Conservation (phyloP, 2,113 vertebrate species). For the Eubucco bourcierii region DNA sequence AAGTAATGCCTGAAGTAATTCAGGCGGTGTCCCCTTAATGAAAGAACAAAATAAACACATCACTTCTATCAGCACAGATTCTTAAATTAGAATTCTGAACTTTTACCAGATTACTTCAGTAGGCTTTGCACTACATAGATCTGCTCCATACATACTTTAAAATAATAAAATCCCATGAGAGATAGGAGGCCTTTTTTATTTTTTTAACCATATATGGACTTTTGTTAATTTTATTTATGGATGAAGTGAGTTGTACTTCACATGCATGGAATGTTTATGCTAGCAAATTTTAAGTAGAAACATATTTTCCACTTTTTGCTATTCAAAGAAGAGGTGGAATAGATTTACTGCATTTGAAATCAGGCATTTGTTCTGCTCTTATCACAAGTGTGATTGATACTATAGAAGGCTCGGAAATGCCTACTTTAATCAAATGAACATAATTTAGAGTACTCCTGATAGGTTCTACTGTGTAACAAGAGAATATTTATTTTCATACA, state of each 20-base stretch:
- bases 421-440: neutral
- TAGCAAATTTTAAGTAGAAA: neutral
- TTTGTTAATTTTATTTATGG: neutral
- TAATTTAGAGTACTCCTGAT: neutral
- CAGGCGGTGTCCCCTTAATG: neutral
- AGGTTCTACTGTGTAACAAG: neutral
- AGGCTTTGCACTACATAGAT: neutral
- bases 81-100: neutral
- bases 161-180: neutral
- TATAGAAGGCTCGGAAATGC: neutral
- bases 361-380: neutral
- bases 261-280: neutral
- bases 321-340: neutral
- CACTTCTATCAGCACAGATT: neutral
- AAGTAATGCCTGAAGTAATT: neutral
- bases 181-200: neutral
- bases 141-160: neutral
- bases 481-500: neutral
- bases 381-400: neutral
- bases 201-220: neutral
- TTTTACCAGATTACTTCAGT: neutral
- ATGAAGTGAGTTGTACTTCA: neutral
- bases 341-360: neutral
- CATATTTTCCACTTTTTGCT: neutral
- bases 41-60: neutral